Percentiles rank a stretch among this genome's conserved stretches.
These are phyloP conservation scores for Eolophus roseicapilla DNA, from an alignment of 2,113 vertebrate species.

Conservation along the genomic window DNA sequence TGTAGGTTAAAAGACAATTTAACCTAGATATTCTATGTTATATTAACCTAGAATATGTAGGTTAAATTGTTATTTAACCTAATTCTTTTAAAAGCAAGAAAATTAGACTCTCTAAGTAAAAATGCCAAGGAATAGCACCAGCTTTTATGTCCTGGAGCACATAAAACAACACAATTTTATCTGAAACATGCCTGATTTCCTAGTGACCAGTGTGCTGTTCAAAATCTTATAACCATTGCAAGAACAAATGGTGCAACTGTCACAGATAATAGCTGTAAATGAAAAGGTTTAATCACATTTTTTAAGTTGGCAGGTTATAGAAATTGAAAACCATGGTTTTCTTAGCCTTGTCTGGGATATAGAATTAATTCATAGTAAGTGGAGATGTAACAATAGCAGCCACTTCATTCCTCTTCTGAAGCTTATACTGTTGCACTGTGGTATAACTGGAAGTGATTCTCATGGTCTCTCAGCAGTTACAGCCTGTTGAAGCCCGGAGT, in stretches of 20 bases:
- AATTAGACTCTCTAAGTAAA: not conserved
- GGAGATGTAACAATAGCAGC: not conserved
- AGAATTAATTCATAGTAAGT: not conserved
- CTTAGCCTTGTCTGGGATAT: not conserved
- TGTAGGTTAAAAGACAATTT: not conserved
- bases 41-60: not conserved
- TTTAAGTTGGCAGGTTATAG: not conserved
- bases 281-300: not conserved
- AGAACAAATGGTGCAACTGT: not conserved
- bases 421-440: not conserved
- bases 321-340: not conserved
- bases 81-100: not conserved
- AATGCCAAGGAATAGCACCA: not conserved
- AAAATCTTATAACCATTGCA: not conserved
- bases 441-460: not conserved
- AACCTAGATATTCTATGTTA: not conserved
- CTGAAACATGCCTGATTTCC: not conserved
- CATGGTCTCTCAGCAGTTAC: not conserved
- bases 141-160: not conserved
- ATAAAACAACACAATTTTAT: not conserved
- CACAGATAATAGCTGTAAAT: not conserved
- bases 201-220: not conserved
- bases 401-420: not conserved
- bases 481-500: not conserved
- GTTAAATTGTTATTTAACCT: not conserved